Conservation (phyloP, 2,113 vertebrate species). For the Coptodon bakossiorum region DNA sequence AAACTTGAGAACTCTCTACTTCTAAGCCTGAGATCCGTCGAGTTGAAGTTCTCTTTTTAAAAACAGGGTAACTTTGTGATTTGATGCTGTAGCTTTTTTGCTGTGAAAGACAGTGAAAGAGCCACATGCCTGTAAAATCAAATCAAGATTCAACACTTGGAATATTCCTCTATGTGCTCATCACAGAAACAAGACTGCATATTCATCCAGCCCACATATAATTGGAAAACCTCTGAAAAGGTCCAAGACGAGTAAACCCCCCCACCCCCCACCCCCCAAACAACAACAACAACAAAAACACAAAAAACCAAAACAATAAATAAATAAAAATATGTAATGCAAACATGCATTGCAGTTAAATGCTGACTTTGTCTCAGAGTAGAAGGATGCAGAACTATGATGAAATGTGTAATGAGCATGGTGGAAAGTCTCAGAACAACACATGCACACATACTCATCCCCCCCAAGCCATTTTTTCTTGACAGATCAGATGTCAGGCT, state of each 20-base stretch:
- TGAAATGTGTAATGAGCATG: neutral
- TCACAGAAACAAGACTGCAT: neutral
- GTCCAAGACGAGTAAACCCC: neutral
- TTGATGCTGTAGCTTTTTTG: neutral
- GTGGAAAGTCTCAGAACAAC: neutral
- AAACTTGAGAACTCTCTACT: neutral
- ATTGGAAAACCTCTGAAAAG: neutral
- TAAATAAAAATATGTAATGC: neutral
- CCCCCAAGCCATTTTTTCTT: neutral
- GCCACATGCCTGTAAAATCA: neutral
- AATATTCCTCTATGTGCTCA: neutral
- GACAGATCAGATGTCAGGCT: neutral
- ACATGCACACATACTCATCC: neutral
- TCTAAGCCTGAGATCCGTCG: neutral
- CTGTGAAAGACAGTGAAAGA: neutral
- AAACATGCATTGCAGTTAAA: neutral
- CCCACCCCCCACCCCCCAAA: neutral
- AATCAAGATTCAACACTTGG: neutral
- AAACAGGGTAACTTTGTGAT: neutral
- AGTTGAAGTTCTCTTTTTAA: neutral
- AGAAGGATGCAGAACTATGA: neutral
- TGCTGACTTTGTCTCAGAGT: neutral
- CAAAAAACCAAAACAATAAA: too few species aligned
- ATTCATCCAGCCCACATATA: neutral
- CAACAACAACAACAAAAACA: neutral